Conservation (phyloP, 2,113 vertebrate species). For the Clarias batrachus region DNA sequence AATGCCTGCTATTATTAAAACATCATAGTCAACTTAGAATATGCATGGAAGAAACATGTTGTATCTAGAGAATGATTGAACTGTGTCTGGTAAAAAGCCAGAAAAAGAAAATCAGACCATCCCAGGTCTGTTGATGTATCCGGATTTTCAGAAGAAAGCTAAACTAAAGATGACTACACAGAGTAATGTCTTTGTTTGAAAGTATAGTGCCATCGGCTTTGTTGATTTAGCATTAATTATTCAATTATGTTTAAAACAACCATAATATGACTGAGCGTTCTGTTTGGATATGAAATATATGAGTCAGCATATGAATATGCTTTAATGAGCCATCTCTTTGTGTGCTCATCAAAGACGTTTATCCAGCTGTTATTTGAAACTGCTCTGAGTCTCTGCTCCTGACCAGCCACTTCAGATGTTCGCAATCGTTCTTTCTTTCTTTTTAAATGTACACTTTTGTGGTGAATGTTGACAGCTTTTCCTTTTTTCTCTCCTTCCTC, state of each 20-base stretch:
- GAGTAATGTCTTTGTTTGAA: background rate
- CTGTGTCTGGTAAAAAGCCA: background rate
- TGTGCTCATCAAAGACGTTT: slow-evolving; percentile 23
- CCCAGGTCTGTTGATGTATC: slow-evolving; percentile 2
- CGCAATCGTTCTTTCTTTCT: slow-evolving; percentile 38
- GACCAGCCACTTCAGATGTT: slow-evolving; percentile 58
- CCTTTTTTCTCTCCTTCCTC: slow-evolving; percentile 49
- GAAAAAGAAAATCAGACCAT: background rate
- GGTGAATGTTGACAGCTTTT: slow-evolving; percentile 52
- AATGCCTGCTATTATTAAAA: no score
- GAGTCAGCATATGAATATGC: background rate
- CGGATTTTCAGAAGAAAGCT: background rate
- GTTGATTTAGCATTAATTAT: background rate
- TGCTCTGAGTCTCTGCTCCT: slow-evolving; percentile 59
- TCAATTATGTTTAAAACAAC: background rate
- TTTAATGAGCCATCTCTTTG: background rate
- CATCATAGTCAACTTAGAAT: background rate
- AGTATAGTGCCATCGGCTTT: background rate
- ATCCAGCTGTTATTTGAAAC: slow-evolving; percentile 64
- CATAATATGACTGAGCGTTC: background rate
- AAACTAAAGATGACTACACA: background rate
- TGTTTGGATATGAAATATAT: background rate
- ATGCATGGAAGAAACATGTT: background rate
- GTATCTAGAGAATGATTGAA: background rate
- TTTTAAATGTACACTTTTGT: slow-evolving; percentile 63